Base-by-base conservation (phyloP, 92 coral and sea anemone species). In the Pocillopora grandis region DNA sequence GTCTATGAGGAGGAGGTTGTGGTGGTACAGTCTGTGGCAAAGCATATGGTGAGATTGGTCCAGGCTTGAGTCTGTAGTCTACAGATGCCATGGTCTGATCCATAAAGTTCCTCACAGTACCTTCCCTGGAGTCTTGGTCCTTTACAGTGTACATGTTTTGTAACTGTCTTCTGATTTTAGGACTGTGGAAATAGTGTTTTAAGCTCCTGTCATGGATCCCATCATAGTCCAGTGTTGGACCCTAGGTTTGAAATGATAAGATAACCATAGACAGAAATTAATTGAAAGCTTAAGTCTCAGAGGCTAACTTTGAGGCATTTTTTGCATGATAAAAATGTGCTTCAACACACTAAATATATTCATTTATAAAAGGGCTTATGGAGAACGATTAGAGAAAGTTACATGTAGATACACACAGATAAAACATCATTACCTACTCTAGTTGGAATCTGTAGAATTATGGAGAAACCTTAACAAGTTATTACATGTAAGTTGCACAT, bases 141-240 rank as follows among this genome's bases (percentile, higher is more conserved):
- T 83, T 84, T 2, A 87, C 91, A 2, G 95, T 85, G 16, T 89
- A 85, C 93, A 97, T 91, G 48, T 94, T 91, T 60, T 93, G 98
- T 36, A 97, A 66, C 78, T 97, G 98, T 71, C 83, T 91, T 60
- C 91, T 97, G 14, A 94, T 80, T 31, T 85, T 84, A 75, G 91
- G 80, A 62, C 80, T 85, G 66, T 87, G 84, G 65, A 90, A 97
- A 70, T 97, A 97, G 83, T 97, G 99, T 84, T 97, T 97, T 70
- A 97, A 76, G 81, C 99, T 97, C 48, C 99, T 81, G 87, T 97
- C 99, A 31, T 94, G 99, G 58, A 97, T 88, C 36, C 99, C 99
- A 88, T 97, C 98, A 80, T 97, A 97, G 14, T 95, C 90, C 49
- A 97, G 69, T 4, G 99, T 94, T 48, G 99, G 99, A 21, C 99